phyloP scores from a whole-genome alignment of 1,140 invertebrate genomes.

The Bombus superbus region DNA sequence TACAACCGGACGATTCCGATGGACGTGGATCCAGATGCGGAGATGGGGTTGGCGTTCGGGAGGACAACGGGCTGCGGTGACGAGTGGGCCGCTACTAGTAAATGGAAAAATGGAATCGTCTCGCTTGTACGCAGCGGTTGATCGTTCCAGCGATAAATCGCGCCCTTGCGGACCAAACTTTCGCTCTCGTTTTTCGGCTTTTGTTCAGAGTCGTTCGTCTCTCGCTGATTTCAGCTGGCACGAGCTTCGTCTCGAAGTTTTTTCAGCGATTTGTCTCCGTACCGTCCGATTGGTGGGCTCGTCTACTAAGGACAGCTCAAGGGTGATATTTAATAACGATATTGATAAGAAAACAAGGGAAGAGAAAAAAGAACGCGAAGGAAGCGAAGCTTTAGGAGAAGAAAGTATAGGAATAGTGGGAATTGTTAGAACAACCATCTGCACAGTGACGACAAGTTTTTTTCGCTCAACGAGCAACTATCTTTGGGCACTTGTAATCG shows the following conservation, averaged over 20 bases:
- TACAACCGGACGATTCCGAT: constrained; percentile 9
- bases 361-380: neutral
- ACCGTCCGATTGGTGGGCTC: neutral
- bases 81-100: neutral
- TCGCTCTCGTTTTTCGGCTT: constrained; percentile 1
- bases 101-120: constrained; percentile 39
- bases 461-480: neutral
- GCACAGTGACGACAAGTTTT: neutral
- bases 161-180: neutral
- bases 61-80: neutral
- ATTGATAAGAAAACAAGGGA: neutral
- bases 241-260: neutral
- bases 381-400: neutral
- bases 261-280: neutral
- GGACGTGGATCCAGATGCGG: neutral
- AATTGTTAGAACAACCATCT: neutral
- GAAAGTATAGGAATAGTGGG: neutral
- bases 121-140: neutral
- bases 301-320: neutral
- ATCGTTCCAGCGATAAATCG: constrained; percentile 14
- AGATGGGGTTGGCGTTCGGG: neutral
- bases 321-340: too few species aligned
- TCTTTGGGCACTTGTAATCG: neutral
- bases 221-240: neutral
- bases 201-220: neutral